These are phyloP conservation scores for Catalaphyllia jardinei DNA, from an alignment of 64 coral and sea anemone genomes.

Conservation along the genomic window DNA sequence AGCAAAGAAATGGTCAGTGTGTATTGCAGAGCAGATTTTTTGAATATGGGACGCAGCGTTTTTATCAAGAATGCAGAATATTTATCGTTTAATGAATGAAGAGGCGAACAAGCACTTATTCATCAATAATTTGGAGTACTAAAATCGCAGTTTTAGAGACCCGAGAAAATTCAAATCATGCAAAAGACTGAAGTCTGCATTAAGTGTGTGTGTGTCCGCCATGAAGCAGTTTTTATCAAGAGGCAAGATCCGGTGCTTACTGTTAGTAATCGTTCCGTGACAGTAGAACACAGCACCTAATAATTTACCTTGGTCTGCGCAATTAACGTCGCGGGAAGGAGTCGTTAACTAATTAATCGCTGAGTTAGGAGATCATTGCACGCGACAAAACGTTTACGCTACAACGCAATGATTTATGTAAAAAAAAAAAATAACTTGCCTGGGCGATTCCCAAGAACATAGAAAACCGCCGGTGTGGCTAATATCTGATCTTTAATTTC, in stretches of 20 bases:
- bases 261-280: neutral
- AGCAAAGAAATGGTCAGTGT: too few relatives aligned
- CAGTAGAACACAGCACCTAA: neutral
- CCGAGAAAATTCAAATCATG: neutral
- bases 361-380: neutral
- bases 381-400: slow-evolving; percentile 12
- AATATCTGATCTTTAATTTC: neutral
- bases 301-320: neutral
- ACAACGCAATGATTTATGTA: neutral
- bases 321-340: neutral
- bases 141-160: too few relatives aligned
- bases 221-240: neutral
- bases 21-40: too few relatives aligned
- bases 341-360: neutral
- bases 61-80: too few relatives aligned
- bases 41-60: too few relatives aligned
- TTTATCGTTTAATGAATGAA: too few relatives aligned
- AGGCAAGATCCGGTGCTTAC: neutral
- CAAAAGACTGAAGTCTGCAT: neutral
- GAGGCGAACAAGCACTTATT: too few relatives aligned
- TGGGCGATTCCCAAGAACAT: too few relatives aligned
- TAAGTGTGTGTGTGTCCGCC: too few relatives aligned
- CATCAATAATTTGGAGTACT: too few relatives aligned
- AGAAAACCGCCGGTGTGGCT: neutral
- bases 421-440: neutral